Conservation (phyloP, 2,113 vertebrate species). For the Prunella fulvescens region DNA sequence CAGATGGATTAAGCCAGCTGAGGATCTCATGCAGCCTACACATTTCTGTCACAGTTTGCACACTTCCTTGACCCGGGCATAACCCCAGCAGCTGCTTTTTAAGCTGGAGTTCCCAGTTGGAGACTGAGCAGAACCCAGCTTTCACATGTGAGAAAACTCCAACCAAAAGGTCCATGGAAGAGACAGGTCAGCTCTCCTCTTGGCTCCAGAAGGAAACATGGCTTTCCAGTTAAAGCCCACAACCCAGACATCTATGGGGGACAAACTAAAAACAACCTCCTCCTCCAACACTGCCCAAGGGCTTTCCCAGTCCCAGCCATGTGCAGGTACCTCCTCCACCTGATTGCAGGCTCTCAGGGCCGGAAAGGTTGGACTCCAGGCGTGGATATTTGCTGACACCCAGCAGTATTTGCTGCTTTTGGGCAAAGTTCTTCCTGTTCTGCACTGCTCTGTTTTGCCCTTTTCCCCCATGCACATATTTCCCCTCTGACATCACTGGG, state of each 20-base stretch:
- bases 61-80: background rate
- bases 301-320: background rate
- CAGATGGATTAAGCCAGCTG: background rate
- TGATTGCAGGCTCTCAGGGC: background rate
- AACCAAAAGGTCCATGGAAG: background rate
- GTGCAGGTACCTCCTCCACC: fast-evolving
- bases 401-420: background rate
- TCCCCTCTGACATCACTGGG: constrained; percentile 11
- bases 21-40: background rate
- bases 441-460: background rate
- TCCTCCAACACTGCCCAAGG: background rate
- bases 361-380: background rate
- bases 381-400: background rate
- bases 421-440: constrained; percentile 15
- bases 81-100: background rate
- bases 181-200: background rate
- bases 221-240: background rate
- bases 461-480: constrained; percentile 18
- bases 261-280: background rate
- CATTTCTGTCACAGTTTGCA: background rate
- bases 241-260: background rate
- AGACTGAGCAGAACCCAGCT: background rate
- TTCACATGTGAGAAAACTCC: background rate
- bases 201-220: background rate
- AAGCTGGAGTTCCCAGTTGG: background rate